Conservation (phyloP, 2,888 invertebrate species). For the Epirrita christyi region DNA sequence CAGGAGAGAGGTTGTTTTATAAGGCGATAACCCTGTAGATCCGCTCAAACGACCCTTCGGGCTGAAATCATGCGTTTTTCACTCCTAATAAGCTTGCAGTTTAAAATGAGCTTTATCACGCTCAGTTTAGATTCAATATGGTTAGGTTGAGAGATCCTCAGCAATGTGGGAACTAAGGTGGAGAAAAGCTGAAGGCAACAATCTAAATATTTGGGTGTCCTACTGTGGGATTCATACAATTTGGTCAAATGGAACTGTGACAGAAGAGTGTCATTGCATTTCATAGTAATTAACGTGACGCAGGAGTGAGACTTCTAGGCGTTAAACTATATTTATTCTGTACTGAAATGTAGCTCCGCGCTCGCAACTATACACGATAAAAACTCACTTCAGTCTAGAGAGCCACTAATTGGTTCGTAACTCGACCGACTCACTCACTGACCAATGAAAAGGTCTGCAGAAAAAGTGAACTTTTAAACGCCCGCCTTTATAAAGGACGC, state of each 20-base stretch:
- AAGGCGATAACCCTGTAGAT: conserved; percentile 39
- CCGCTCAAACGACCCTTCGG: conserved; percentile 30
- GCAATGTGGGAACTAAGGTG: too few species aligned
- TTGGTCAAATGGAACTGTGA: too few species aligned
- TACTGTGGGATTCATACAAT: too few species aligned
- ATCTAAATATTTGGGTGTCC: too few species aligned
- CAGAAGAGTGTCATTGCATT: too few species aligned
- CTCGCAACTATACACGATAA: conserved; percentile 42
- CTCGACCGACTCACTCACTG: conserved; percentile 41
- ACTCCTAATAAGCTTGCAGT: too few species aligned
- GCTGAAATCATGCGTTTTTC: conserved; percentile 22
- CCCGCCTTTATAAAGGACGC: conserved; percentile 9
- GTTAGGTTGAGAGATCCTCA: too few species aligned
- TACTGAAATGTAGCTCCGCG: conserved; percentile 36
- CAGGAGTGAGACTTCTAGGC: too few species aligned
- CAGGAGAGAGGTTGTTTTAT: conserved; percentile 42
- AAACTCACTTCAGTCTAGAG: conserved; percentile 46
- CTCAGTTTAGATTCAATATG: too few species aligned
- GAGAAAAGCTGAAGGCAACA: too few species aligned
- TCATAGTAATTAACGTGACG: too few species aligned
- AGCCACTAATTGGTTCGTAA: conserved; percentile 58
- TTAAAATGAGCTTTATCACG: too few species aligned
- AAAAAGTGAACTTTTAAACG: conserved; percentile 28
- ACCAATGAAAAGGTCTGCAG: conserved; percentile 43
- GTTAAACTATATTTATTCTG: neutral